Conservation (phyloP, 2,888 invertebrate species). For the Hylaea fasciaria region DNA sequence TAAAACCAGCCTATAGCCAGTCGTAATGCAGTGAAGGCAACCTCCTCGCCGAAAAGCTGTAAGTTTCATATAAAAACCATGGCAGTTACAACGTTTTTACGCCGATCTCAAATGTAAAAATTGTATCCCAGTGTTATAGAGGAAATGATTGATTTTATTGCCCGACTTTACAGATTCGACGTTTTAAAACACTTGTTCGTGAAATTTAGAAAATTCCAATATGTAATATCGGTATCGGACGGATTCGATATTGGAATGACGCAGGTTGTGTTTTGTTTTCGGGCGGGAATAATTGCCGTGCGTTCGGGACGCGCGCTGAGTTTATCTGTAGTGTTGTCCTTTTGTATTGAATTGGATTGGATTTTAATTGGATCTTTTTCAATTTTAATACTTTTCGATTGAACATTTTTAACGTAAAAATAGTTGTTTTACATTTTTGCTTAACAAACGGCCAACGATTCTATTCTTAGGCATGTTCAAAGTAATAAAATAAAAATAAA, state of each 20-base stretch:
- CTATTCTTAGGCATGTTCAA: no score
- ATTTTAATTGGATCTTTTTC: background rate
- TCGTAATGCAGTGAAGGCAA: slow-evolving; percentile 31
- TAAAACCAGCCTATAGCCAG: slow-evolving; percentile 58
- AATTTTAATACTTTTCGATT: background rate
- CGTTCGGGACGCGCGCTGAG: slow-evolving; percentile 6
- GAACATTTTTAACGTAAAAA: no score
- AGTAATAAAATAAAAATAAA: background rate
- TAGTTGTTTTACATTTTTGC: no score
- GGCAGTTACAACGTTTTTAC: slow-evolving; percentile 26
- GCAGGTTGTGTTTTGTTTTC: slow-evolving; percentile 35
- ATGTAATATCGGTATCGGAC: slow-evolving; percentile 18
- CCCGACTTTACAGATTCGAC: slow-evolving; percentile 65
- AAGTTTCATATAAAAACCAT: slow-evolving; percentile 21
- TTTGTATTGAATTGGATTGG: background rate
- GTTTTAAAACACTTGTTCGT: slow-evolving; percentile 69
- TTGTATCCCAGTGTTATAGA: slow-evolving; percentile 67
- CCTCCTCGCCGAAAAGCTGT: slow-evolving; percentile 27
- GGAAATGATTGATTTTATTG: slow-evolving; percentile 83
- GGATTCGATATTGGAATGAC: slow-evolving; percentile 38
- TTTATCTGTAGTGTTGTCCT: slow-evolving; percentile 13
- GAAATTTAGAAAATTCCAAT: slow-evolving; percentile 57
- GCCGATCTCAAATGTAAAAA: slow-evolving; percentile 73
- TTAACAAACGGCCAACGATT: no score
- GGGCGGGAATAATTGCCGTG: slow-evolving; percentile 26